Evolutionary conservation across 2,888 invertebrate species (phyloP), one percentile per base, ranked within the genome.

Genomic region (Nemotelus pantherinus): DNA sequence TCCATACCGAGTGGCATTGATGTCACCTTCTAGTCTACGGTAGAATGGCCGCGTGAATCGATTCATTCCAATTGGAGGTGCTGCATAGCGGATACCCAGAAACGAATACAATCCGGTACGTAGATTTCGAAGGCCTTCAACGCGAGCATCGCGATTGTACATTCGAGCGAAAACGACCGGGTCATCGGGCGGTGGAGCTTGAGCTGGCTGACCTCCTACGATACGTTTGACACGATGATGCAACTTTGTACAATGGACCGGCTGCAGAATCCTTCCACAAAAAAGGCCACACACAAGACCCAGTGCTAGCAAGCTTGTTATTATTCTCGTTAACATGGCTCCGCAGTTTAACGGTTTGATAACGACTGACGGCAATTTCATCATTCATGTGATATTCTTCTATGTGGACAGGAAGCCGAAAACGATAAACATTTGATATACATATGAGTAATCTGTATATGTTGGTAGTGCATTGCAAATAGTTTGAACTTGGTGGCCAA

Each of bases 71-170:
- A 88, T 84, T 0, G 92, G 92, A 0, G 92, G 88, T 79, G 90
- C 86, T 0, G 90, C 92, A 83, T 90, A 95, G 85, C 93, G 90
- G 80, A 95, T 89, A 2, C 95, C 95, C 78, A 90, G 89, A 83
- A 94, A 95, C 44, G 90, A 90, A 81, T 93, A 93, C 83, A 92
- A 91, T 80, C 90, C 90, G 3, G 89, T 89, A 2, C 85, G 86
- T 6, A 88, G 86, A 83, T 93, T 91, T 81, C 91, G 89, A 77
- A 88, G 85, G 25, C 94, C 93, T 82, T 90, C 89, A 47, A 93
- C 85, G 47, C 91, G 89, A 0, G 92, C 91, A 81, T 91, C 89
- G 63, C 89, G 89, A 58, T 91, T 91, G 77, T 90, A 89, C 81
- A 89, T 89, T 81, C 91, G 90, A 0, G 91, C 89, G 83, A 92